phyloP scores from a whole-genome alignment of 2,888 invertebrate species.

The Meteorus cinctellus region DNA sequence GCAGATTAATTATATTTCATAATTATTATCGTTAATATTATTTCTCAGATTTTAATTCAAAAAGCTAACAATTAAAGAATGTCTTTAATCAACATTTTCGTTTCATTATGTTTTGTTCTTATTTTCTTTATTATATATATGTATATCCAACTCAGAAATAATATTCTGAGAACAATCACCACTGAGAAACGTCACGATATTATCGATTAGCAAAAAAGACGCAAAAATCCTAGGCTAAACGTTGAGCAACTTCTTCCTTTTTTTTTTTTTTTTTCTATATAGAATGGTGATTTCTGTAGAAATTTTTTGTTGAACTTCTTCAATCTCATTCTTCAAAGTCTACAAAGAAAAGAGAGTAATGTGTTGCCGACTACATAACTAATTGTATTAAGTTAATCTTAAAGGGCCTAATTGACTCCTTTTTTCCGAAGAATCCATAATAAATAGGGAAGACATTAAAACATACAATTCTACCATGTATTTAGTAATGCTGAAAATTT shows the following conservation, averaged over 20 bases:
- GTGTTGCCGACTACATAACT: too few relatives aligned
- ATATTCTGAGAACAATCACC: conserved; percentile 26
- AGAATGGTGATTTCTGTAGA: background rate
- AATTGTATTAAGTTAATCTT: background rate
- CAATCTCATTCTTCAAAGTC: background rate
- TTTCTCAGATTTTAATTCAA: background rate
- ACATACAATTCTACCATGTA: background rate
- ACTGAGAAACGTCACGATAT: conserved; percentile 23
- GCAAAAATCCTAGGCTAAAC: conserved; percentile 29
- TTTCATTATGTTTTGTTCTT: conserved; percentile 2
- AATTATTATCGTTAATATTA: background rate
- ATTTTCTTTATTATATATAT: background rate
- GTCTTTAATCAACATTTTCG: background rate
- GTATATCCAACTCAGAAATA: background rate
- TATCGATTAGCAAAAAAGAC: conserved; percentile 21
- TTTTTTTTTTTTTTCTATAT: background rate
- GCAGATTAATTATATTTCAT: background rate
- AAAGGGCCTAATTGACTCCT: background rate
- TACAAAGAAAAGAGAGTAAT: too few relatives aligned
- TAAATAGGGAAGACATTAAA: background rate
- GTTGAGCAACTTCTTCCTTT: conserved; percentile 36
- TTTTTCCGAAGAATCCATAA: background rate
- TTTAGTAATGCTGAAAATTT: background rate
- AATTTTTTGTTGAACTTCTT: background rate
- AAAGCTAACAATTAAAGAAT: conserved; percentile 10